Percentiles rank a stretch among this genome's conserved stretches.
These are phyloP conservation scores for Leptinotarsa haldemani DNA, from an alignment of 2,888 invertebrate species.

Conservation along the genomic window DNA sequence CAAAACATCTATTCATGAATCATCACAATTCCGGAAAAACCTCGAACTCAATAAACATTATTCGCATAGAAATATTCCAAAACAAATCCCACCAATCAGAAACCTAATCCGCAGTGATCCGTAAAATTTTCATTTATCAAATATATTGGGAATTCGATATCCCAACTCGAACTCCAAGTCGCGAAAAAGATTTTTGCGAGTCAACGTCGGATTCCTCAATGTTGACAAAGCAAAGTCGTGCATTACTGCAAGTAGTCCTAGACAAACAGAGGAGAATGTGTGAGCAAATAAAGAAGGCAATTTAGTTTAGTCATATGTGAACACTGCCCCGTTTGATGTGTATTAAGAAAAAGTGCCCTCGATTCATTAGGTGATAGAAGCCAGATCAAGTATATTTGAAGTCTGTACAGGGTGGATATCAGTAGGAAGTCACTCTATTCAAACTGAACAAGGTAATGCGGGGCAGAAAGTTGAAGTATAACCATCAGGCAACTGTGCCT, in stretches of 20 bases:
- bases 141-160: conserved; percentile 2
- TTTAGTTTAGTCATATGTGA: conserved; percentile 53
- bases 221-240: conserved; percentile 61
- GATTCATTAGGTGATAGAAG: conserved; percentile 49
- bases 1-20: too few relatives aligned
- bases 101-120: conserved; percentile 48
- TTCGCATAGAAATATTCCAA: neutral
- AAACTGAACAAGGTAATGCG: neutral
- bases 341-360: conserved; percentile 54
- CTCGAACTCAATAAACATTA: too few relatives aligned
- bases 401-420: conserved; percentile 23
- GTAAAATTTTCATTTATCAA: conserved; percentile 17
- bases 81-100: neutral
- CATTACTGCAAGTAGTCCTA: conserved; percentile 62
- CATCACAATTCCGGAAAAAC: too few relatives aligned
- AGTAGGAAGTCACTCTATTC: neutral
- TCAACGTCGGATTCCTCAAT: conserved; percentile 57
- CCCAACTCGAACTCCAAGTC: conserved; percentile 18
- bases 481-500: too few relatives aligned
- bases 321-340: conserved; percentile 46
- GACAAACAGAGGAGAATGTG: conserved; percentile 58
- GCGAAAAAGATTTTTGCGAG: conserved; percentile 52
- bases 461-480: too few relatives aligned
- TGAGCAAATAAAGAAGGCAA: conserved; percentile 59
- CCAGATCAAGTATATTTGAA: conserved; percentile 37